These are phyloP conservation scores for Anniella stebbinsi DNA, from an alignment of 2,797 vertebrate species.

Conservation along the genomic window DNA sequence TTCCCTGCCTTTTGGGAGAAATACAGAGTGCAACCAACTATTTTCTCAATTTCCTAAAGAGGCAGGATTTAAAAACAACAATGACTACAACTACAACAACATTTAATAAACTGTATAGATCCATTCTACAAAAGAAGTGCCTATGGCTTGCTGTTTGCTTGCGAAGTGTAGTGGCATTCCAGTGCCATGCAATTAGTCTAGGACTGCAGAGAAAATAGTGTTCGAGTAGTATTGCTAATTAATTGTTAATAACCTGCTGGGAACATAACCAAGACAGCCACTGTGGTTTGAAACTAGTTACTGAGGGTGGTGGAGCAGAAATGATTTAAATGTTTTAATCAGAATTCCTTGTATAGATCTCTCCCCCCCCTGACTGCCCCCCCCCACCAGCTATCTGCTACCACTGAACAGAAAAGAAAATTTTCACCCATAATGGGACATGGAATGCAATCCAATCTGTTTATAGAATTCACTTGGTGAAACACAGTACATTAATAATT, in stretches of 20 bases:
- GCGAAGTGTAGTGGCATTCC: conserved; percentile 67
- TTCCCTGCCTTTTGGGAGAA: neutral
- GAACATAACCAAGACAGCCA: conserved; percentile 78
- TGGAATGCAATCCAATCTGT: conserved; percentile 26
- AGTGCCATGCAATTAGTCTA: conserved; percentile 70
- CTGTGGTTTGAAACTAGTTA: conserved; percentile 77
- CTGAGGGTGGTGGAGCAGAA: conserved; percentile 73
- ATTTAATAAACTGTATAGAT: conserved; percentile 41
- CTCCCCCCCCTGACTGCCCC: conserved; percentile 39
- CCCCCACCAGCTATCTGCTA: conserved; percentile 42
- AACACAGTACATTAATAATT: neutral
- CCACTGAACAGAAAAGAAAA: conserved; percentile 51
- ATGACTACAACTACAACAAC: conserved; percentile 36
- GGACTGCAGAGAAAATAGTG: conserved; percentile 49
- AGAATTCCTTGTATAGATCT: conserved; percentile 63
- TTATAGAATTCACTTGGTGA: conserved; percentile 9
- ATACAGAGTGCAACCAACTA: neutral
- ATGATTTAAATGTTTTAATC: conserved; percentile 82
- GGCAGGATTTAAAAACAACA: conserved; percentile 24
- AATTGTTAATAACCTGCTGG: conserved; percentile 84
- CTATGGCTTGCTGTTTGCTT: conserved; percentile 71
- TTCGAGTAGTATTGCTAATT: conserved; percentile 81
- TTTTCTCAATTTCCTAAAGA: conserved; percentile 52
- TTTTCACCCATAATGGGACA: conserved; percentile 30
- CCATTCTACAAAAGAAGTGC: conserved; percentile 65